Conservation (phyloP, 2,113 vertebrate genomes). For the Conger conger region DNA sequence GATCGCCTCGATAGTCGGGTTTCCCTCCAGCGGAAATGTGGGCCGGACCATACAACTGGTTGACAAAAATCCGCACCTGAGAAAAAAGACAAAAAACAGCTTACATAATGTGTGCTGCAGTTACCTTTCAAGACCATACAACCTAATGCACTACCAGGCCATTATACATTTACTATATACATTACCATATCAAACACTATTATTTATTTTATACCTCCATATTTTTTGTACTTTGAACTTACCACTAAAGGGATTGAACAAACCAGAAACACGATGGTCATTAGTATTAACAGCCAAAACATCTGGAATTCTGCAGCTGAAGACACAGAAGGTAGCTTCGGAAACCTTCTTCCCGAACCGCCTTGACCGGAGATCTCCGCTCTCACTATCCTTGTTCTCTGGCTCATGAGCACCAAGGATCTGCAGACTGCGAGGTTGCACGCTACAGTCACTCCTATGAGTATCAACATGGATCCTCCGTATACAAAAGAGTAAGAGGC, state of each 20-base stretch:
- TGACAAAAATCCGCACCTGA: conserved; percentile 76
- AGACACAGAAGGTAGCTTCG: conserved; percentile 57
- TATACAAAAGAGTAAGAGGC: conserved; percentile 73
- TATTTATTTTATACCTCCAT: neutral
- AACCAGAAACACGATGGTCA: conserved; percentile 76
- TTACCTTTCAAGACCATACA: too few species aligned
- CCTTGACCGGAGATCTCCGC: conserved; percentile 57
- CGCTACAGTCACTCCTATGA: conserved; percentile 67
- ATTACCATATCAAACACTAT: neutral
- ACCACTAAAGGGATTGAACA: conserved; percentile 79
- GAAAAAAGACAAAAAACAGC: neutral
- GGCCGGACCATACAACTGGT: conserved; percentile 69
- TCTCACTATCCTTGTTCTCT: conserved; percentile 62
- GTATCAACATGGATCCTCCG: conserved; percentile 68
- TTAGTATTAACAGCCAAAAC: conserved; percentile 74
- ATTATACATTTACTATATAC: too few species aligned
- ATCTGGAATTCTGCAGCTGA: conserved; percentile 76
- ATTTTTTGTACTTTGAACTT: conserved; percentile 37
- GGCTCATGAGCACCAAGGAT: conserved; percentile 73
- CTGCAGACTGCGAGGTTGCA: conserved; percentile 73
- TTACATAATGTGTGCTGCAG: too few species aligned
- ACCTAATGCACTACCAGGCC: too few species aligned
- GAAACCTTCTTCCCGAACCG: conserved; percentile 63
- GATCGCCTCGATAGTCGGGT: conserved; percentile 66
- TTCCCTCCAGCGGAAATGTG: conserved; percentile 62